Conservation (phyloP, 2,888 invertebrate species). For the Caenorhabditis sp. region DNA sequence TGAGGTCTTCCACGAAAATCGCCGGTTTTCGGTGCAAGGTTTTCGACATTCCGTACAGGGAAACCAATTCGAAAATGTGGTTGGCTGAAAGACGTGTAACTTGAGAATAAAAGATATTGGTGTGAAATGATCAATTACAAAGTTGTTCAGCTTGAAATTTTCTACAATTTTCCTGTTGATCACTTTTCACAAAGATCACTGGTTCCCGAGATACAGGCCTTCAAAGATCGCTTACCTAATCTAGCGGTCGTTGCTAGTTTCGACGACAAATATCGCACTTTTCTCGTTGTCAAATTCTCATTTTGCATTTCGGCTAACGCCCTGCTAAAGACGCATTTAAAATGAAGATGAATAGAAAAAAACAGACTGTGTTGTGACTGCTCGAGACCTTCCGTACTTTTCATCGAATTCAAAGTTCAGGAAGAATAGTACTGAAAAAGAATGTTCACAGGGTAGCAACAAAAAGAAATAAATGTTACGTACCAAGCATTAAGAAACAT, state of each 20-base stretch:
- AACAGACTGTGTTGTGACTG: too few relatives aligned
- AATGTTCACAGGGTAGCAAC: neutral
- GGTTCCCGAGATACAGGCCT: too few relatives aligned
- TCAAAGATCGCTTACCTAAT: constrained; percentile 35
- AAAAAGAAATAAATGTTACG: neutral
- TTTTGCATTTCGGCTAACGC: neutral
- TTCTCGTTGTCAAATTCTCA: neutral
- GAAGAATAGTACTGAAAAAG: neutral
- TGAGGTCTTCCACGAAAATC: constrained; percentile 32
- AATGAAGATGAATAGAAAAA: neutral
- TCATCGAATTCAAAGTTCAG: neutral
- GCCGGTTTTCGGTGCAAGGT: constrained; percentile 22
- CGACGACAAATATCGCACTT: constrained; percentile 9
- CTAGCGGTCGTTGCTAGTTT: constrained; percentile 40
- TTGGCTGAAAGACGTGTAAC: constrained; percentile 20
- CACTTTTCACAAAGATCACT: too few relatives aligned
- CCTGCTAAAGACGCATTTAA: neutral
- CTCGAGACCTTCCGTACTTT: too few relatives aligned
- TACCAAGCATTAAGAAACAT: constrained; percentile 1
- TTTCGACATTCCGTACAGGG: constrained; percentile 40
- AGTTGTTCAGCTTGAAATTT: too few relatives aligned
- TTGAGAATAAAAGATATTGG: neutral
- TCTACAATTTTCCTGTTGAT: too few relatives aligned
- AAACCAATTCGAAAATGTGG: constrained; percentile 41
- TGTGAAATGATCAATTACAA: too few relatives aligned